Percentiles rank a stretch among this genome's conserved stretches.
These are phyloP conservation scores for Thymallus thymallus DNA, from an alignment of 2,113 vertebrate species.

Conservation along the genomic window DNA sequence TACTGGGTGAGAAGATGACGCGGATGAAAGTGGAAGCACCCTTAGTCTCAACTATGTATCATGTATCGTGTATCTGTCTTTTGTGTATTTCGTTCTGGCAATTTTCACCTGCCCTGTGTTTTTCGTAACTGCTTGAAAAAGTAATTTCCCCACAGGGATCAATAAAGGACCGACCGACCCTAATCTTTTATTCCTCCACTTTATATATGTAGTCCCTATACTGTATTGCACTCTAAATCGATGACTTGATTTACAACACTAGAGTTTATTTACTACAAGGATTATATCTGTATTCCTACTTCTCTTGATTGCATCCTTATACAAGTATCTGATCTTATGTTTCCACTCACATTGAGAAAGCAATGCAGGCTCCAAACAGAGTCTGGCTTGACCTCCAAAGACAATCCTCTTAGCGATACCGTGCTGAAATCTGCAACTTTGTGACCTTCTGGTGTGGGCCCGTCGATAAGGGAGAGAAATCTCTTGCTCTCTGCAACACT, in stretches of 20 bases:
- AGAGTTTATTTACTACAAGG: background rate
- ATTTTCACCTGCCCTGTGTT: no score
- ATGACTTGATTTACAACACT: background rate
- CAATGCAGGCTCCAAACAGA: conserved; percentile 27
- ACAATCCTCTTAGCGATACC: conserved; percentile 54
- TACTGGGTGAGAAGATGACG: no score
- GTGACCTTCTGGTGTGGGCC: conserved; percentile 18
- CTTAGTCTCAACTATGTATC: no score
- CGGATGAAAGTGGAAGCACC: no score
- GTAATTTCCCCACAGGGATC: no score
- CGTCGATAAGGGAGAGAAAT: conserved; percentile 48
- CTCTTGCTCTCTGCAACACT: conserved; percentile 10
- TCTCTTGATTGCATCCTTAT: conserved; percentile 23
- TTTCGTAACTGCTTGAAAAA: no score
- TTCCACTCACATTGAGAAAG: conserved; percentile 37
- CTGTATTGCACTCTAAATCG: background rate
- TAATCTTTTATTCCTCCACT: no score
- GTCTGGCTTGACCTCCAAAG: conserved; percentile 41
- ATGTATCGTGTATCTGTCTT: no score
- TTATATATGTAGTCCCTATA: no score
- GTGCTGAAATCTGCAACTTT: conserved; percentile 38
- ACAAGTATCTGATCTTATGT: conserved; percentile 26
- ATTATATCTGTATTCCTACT: conserved; percentile 7
- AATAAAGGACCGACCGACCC: no score
- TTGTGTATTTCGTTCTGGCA: no score